phyloP scores from a whole-genome alignment of 2,113 vertebrate species.

The Acinonyx jubatus region DNA sequence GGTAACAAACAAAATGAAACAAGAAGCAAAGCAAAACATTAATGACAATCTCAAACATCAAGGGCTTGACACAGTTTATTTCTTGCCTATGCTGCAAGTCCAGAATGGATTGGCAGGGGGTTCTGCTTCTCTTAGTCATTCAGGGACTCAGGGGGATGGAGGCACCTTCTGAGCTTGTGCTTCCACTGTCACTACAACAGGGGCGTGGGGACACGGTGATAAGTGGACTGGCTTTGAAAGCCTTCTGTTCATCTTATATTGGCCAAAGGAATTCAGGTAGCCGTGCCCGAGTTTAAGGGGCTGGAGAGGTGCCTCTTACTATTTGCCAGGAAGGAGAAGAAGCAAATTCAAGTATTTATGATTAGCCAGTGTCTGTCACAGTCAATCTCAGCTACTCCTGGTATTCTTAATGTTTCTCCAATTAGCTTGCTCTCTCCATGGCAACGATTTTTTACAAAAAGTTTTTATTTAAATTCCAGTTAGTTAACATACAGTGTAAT shows the following conservation, averaged over 20 bases:
- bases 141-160: neutral
- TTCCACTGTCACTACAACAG: neutral
- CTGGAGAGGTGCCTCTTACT: neutral
- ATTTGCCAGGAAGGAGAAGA: neutral
- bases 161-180: neutral
- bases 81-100: neutral
- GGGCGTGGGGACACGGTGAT: neutral
- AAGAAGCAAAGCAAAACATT: neutral
- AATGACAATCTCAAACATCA: neutral
- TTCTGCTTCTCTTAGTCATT: neutral
- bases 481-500: neutral
- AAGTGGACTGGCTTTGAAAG: neutral
- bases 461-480: neutral
- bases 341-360: neutral
- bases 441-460: neutral
- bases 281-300: neutral
- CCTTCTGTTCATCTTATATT: neutral
- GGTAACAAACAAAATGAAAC: neutral
- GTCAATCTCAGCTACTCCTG: neutral
- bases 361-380: neutral
- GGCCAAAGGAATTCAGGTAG: neutral
- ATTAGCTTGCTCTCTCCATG: neutral
- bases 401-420: neutral
- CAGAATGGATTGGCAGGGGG: too few species aligned
- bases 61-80: neutral